Evolutionary conservation across 2,888 invertebrate genomes (phyloP).

Genomic region (Pyralis farinalis): DNA sequence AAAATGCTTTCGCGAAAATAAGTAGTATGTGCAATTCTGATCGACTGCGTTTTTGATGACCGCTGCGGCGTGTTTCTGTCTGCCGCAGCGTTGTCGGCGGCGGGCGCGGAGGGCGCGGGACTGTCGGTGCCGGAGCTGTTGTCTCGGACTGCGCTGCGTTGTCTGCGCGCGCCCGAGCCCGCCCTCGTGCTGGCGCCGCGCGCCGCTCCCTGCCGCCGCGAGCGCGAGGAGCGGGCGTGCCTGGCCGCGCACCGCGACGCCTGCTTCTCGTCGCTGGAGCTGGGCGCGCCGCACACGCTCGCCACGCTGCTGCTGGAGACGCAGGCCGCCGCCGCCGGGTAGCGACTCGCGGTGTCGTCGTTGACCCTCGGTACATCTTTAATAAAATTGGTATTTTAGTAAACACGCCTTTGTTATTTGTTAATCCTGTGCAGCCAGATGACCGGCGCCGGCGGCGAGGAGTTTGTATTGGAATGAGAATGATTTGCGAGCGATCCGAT

Average conservation of each 20-base stretch:
- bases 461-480: no score
- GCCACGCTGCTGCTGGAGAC: slow-evolving; percentile 78
- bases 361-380: no score
- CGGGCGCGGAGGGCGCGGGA: slow-evolving; percentile 39
- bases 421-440: no score
- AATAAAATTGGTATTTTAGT: no score
- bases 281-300: slow-evolving; percentile 75
- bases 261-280: slow-evolving; percentile 31
- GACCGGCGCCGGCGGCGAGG: no score
- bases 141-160: slow-evolving; percentile 83
- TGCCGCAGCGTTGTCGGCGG: slow-evolving; percentile 17
- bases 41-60: no score
- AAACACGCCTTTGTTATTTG: no score
- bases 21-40: no score
- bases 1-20: no score
- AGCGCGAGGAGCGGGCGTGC: slow-evolving; percentile 42
- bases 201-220: slow-evolving; percentile 63
- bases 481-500: no score
- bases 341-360: no score
- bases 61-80: slow-evolving; percentile 21
- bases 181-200: slow-evolving; percentile 69
- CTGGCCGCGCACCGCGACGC: slow-evolving; percentile 22
- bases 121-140: slow-evolving; percentile 51
- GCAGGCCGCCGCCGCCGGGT: slow-evolving; percentile 22
- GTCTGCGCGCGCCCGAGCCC: slow-evolving; percentile 91